A percentile compares a stretch with the other conserved stretches of the same genome.
Evolutionary conservation across 2,113 vertebrate species (phyloP).

Genomic region (Loxodonta africana): DNA sequence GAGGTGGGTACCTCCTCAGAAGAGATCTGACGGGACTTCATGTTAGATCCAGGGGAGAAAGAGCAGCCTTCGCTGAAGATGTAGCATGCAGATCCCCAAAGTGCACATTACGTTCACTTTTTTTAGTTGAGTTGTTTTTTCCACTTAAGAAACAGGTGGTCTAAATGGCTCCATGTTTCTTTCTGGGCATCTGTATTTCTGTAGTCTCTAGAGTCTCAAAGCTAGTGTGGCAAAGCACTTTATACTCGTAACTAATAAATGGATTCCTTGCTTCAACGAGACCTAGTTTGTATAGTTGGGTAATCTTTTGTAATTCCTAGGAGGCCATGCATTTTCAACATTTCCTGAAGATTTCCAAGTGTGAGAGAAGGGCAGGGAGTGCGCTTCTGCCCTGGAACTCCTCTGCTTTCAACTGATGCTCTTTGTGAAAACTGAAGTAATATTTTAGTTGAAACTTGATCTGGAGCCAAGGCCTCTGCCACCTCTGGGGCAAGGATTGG

Average conservation of each 20-base stretch:
- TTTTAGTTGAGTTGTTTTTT: slow-evolving; percentile 74
- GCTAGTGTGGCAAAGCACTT: slow-evolving; percentile 84
- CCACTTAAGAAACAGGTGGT: slow-evolving; percentile 83
- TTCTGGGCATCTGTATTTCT: slow-evolving; percentile 79
- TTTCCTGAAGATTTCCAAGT: slow-evolving; percentile 82
- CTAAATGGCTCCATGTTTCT: slow-evolving; percentile 78
- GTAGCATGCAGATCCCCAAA: slow-evolving; percentile 69
- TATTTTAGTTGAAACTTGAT: slow-evolving; percentile 1
- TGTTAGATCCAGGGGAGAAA: not conserved
- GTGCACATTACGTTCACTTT: slow-evolving; percentile 64
- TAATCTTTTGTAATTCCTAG: slow-evolving; percentile 87
- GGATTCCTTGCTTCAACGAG: slow-evolving; percentile 79
- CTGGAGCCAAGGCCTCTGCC: not conserved
- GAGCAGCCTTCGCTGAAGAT: not conserved
- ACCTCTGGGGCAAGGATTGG: not conserved
- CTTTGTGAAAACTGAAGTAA: not conserved
- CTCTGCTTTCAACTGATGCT: not conserved
- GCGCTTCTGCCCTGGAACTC: not conserved
- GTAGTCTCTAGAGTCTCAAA: slow-evolving; percentile 78
- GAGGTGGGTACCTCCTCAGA: not conserved
- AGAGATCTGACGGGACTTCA: slow-evolving; percentile 48
- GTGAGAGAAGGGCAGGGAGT: not conserved
- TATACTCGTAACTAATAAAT: slow-evolving; percentile 84
- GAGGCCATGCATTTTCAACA: slow-evolving; percentile 86
- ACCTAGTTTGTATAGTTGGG: slow-evolving; percentile 83